Evolutionary conservation across 2,888 invertebrate genomes (phyloP).

Genomic region (Oligia latruncula): DNA sequence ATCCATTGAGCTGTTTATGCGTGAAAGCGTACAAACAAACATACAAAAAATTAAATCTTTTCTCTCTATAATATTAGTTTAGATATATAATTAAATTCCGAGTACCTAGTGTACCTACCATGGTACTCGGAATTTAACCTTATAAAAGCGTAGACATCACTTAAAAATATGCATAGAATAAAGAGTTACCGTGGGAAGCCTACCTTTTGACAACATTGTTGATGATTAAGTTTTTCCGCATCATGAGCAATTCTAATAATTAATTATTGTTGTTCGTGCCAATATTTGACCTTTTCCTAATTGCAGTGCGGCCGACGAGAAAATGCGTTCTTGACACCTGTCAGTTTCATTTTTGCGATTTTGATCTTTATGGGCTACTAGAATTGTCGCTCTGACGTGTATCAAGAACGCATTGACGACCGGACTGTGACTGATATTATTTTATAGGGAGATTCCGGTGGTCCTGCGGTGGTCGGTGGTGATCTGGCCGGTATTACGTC

Average conservation of each 20-base stretch:
- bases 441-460: constrained; percentile 82
- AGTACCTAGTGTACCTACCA: no score
- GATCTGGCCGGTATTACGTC: constrained; percentile 74
- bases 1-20: neutral
- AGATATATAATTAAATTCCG: neutral
- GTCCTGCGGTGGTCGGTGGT: constrained; percentile 72
- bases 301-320: no score
- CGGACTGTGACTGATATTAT: neutral
- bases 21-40: neutral
- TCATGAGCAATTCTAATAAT: neutral
- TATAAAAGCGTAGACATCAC: neutral
- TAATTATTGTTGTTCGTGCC: neutral
- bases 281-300: neutral
- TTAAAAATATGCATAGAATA: neutral
- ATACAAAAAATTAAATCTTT: no score
- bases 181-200: neutral
- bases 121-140: neutral
- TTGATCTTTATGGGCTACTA: no score
- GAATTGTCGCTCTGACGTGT: no score
- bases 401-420: no score
- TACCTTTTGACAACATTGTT: neutral
- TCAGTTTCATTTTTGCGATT: no score
- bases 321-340: no score
- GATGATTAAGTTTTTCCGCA: neutral
- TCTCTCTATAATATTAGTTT: no score